phyloP scores from a whole-genome alignment of 2,888 invertebrate species.

The Neoaliturus tenellus region DNA sequence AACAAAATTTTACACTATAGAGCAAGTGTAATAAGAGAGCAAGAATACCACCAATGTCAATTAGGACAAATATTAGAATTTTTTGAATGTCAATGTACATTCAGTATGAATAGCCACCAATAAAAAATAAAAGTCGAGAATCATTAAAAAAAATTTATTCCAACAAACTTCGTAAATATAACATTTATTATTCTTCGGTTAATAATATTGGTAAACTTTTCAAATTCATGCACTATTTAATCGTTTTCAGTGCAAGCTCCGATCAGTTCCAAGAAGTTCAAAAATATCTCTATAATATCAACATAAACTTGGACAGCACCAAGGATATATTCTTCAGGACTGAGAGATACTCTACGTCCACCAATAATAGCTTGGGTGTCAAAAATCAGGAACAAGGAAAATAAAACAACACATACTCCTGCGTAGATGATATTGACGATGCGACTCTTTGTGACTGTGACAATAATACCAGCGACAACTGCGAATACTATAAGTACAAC shows the following conservation, averaged over 20 bases:
- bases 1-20: too few species aligned
- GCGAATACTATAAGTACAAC: conserved; percentile 39
- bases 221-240: background rate
- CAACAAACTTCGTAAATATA: background rate
- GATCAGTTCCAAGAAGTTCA: conserved; percentile 50
- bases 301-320: conserved; percentile 56
- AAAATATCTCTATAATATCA: conserved; percentile 54
- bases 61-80: background rate
- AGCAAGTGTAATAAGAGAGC: too few species aligned
- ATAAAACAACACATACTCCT: conserved; percentile 42
- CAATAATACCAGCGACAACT: conserved; percentile 11
- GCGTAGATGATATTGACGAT: conserved; percentile 50
- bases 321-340: conserved; percentile 54
- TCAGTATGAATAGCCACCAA: too few species aligned
- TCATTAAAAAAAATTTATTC: background rate
- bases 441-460: background rate
- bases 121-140: background rate
- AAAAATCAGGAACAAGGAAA: conserved; percentile 53
- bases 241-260: conserved; percentile 54
- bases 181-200: background rate
- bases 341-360: conserved; percentile 47
- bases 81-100: too few species aligned
- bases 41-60: background rate
- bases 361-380: conserved; percentile 57
- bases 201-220: background rate